Conservation (phyloP, 2,797 vertebrate species). For the Pseudochirops cupreus region DNA sequence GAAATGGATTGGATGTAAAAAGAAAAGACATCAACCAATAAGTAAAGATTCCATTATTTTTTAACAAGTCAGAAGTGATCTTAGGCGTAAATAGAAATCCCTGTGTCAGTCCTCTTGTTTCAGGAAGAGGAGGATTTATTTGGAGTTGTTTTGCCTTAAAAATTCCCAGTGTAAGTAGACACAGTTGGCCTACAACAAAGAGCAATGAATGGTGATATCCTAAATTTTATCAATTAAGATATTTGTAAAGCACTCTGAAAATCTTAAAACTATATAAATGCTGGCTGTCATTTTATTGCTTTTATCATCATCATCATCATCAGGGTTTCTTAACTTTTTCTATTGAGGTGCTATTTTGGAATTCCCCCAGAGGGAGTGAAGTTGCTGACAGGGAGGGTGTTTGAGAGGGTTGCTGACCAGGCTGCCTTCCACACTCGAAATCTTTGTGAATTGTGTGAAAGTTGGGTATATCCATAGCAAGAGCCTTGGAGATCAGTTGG, state of each 20-base stretch:
- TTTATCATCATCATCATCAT: not conserved
- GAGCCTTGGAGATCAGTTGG: not conserved
- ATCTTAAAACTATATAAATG: not conserved
- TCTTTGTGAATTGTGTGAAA: not conserved
- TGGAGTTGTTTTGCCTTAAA: slow-evolving; percentile 31
- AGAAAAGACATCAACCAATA: not conserved
- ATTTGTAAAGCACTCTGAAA: not conserved
- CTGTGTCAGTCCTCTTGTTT: slow-evolving; percentile 15
- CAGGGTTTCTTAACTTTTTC: not conserved
- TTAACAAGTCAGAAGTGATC: slow-evolving; percentile 2
- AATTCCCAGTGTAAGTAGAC: slow-evolving; percentile 9
- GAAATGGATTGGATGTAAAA: not conserved
- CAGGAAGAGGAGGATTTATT: slow-evolving; percentile 19
- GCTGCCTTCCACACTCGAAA: not conserved
- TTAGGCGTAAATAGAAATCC: not conserved
- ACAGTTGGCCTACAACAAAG: not conserved
- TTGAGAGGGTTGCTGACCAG: not conserved
- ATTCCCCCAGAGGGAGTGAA: not conserved
- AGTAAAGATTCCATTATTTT: not conserved
- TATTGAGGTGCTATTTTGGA: not conserved
- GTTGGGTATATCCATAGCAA: not conserved
- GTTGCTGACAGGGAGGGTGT: not conserved
- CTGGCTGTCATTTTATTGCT: not conserved
- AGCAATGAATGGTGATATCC: not conserved
- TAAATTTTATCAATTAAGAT: not conserved